Conservation (phyloP, 1,140 invertebrate species). For the Drosophila oshimai region DNA sequence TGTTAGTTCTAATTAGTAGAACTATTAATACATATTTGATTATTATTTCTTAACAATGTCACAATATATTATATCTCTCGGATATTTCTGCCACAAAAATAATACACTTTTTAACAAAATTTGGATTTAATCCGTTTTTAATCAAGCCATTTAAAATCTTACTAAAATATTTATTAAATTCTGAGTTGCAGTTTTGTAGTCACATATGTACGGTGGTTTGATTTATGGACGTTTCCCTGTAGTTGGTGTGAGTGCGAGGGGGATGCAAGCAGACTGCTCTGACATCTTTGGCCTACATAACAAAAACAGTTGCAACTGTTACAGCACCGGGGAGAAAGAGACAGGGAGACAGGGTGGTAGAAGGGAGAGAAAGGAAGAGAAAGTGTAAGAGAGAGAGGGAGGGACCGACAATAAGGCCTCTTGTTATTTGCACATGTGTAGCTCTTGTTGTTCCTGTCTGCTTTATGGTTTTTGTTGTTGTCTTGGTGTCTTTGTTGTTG, state of each 20-base stretch:
- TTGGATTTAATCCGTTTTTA: too few relatives aligned
- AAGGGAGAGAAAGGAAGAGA: background rate
- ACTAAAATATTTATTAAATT: background rate
- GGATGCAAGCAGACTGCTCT: constrained; percentile 35
- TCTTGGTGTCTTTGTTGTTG: background rate
- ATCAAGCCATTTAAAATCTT: background rate
- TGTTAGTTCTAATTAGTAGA: too few relatives aligned
- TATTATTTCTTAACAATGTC: too few relatives aligned
- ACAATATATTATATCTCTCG: too few relatives aligned
- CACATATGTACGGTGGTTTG: too few relatives aligned
- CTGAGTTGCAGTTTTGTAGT: too few relatives aligned
- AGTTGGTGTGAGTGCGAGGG: constrained; percentile 20
- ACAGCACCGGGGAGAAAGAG: constrained; percentile 21
- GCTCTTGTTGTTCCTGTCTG: constrained; percentile 21
- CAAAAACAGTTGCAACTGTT: constrained; percentile 76
- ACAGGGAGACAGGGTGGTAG: background rate
- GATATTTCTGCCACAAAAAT: too few relatives aligned
- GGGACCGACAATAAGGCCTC: constrained; percentile 39
- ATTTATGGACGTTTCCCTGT: background rate
- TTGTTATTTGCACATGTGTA: constrained; percentile 64
- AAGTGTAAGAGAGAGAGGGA: background rate
- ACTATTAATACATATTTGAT: too few relatives aligned
- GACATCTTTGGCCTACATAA: constrained; percentile 72
- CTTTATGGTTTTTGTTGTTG: background rate
- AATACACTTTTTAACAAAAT: too few relatives aligned